Evolutionary conservation across 1,140 invertebrate species (phyloP).

Genomic region (Riptortus pedestris): DNA sequence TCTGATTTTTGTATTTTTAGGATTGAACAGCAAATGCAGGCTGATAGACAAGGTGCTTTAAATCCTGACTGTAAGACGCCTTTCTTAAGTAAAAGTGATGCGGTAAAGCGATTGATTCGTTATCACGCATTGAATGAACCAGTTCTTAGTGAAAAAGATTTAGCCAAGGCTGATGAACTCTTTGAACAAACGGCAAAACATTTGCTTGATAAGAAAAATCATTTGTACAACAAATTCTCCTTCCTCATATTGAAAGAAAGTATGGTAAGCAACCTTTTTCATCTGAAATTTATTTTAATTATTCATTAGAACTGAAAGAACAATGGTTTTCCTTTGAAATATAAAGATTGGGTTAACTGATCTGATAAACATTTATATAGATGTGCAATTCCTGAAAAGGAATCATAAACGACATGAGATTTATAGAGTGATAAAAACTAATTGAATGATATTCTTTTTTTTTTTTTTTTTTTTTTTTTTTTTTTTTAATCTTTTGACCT

Average conservation of each 20-base stretch:
- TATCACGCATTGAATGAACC: slow-evolving; percentile 73
- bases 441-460: too few species aligned
- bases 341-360: too few species aligned
- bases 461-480: too few species aligned
- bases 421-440: too few species aligned
- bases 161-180: slow-evolving; percentile 62
- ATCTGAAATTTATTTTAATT: too few species aligned
- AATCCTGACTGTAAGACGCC: slow-evolving; percentile 67
- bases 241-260: slow-evolving; percentile 71
- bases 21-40: slow-evolving; percentile 63
- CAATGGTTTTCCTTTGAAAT: too few species aligned
- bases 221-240: slow-evolving; percentile 68
- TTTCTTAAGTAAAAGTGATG: slow-evolving; percentile 61
- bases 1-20: slow-evolving; percentile 33
- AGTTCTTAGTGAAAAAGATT: slow-evolving; percentile 51
- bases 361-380: too few species aligned
- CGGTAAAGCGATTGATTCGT: slow-evolving; percentile 63
- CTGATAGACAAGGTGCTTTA: slow-evolving; percentile 64
- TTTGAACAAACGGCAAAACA: slow-evolving; percentile 64
- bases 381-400: too few species aligned
- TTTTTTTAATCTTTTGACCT: too few species aligned
- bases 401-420: too few species aligned
- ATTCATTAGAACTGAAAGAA: too few species aligned
- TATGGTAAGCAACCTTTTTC: slow-evolving; percentile 55
- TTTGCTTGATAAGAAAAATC: slow-evolving; percentile 60